Percentiles rank a stretch among this genome's conserved stretches.
phyloP scores from a whole-genome alignment of 2,113 vertebrate genomes.

The Lepisosteus oculatus region DNA sequence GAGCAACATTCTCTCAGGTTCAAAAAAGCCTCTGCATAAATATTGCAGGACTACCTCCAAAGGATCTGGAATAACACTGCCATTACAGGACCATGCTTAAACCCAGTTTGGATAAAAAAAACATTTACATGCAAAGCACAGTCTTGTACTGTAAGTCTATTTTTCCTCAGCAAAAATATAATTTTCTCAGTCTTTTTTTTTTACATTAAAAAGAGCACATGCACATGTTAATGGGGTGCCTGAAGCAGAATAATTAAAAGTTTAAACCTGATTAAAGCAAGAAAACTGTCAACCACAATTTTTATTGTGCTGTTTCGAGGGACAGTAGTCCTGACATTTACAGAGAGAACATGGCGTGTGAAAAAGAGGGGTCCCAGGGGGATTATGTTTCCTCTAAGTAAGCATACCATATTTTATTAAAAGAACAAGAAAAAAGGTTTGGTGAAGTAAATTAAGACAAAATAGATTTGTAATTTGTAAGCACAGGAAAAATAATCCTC shows the following conservation, averaged over 20 bases:
- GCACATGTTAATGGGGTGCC: slow-evolving; percentile 62
- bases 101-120: too few species aligned
- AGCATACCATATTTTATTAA: slow-evolving; percentile 36
- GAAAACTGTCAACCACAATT: slow-evolving; percentile 52
- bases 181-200: not conserved
- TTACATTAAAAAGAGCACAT: slow-evolving; percentile 32
- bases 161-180: too few species aligned
- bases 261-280: slow-evolving; percentile 58
- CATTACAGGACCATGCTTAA: too few species aligned
- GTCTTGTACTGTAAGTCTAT: too few species aligned
- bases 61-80: too few species aligned
- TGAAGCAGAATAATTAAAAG: slow-evolving; percentile 71
- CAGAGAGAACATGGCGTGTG: slow-evolving; percentile 30
- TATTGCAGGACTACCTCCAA: too few species aligned
- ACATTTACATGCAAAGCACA: too few species aligned
- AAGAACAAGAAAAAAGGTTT: slow-evolving; percentile 24
- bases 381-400: slow-evolving; percentile 29
- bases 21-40: too few species aligned
- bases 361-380: slow-evolving; percentile 31
- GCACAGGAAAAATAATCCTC: slow-evolving; percentile 18
- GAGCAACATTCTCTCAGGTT: too few species aligned
- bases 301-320: slow-evolving; percentile 25
- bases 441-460: slow-evolving; percentile 7
- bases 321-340: slow-evolving; percentile 41
- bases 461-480: slow-evolving; percentile 14